These are phyloP conservation scores for Peromyscus polionotus DNA, from an alignment of 2,113 vertebrate genomes.

Conservation along the genomic window DNA sequence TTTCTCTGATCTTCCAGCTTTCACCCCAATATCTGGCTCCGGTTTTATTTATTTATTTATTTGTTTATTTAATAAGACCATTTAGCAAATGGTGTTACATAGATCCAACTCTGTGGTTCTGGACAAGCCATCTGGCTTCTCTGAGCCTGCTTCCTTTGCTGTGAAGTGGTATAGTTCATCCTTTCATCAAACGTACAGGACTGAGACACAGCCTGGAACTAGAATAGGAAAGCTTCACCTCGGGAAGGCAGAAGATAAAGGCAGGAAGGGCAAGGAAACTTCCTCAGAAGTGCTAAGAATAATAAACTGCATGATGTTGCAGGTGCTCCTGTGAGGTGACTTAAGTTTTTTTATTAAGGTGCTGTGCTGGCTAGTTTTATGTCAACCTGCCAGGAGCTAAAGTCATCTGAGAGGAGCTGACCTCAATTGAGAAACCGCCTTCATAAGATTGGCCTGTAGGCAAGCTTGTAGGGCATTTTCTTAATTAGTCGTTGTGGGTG, in stretches of 20 bases:
- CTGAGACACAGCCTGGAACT: background rate
- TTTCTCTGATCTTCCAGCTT: too few species aligned
- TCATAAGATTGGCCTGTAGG: background rate
- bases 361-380: background rate
- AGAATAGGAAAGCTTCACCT: background rate
- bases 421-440: background rate
- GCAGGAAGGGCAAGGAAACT: background rate
- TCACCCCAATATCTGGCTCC: too few species aligned
- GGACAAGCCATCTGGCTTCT: background rate
- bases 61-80: too few species aligned
- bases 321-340: background rate
- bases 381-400: background rate
- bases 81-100: background rate
- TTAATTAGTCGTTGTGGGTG: background rate
- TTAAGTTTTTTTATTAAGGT: background rate
- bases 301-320: background rate
- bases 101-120: background rate
- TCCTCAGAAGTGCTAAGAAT: background rate
- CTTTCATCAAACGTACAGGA: background rate
- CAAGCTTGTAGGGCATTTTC: background rate
- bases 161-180: background rate
- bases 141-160: conserved; percentile 14
- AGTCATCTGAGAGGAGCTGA: background rate
- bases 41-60: too few species aligned
- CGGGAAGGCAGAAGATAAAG: conserved; percentile 8